Base-by-base conservation (phyloP, 1,140 invertebrate genomes). In the Rhagoletis pomonella region DNA sequence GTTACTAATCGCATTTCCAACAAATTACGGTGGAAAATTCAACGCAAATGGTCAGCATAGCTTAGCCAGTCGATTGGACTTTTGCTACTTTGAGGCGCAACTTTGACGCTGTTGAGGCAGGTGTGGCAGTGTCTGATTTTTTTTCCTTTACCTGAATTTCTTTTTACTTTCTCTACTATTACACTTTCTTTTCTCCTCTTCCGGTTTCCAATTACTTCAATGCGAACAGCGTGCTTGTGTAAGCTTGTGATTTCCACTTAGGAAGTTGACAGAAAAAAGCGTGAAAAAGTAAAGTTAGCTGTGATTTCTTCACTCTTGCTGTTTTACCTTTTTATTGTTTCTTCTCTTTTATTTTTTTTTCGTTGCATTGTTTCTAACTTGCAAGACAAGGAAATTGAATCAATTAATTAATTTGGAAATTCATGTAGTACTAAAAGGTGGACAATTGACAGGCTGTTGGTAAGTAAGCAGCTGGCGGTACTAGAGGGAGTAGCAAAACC, bases 1-100 rank as follows among this genome's bases (percentile, higher is more conserved):
- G 73, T 81, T 81, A 44, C 73, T 81, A 81, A 81, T 81, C 73
- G 55, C 73, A 81, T 81, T 81, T 55, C 47, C 47, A 81, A 81
- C 73, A 81, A 81, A 81, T 81, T 81, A 81, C 73, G 47, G 73
- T 29, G 47, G 47, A 81, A 81, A 81, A 81, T 47, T 58, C 17
- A 55, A 58, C 73, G 12, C n/a, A 29, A 81, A 81, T 55, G 44
- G 73, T 81, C 73, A 81, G 73, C 50, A 5, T 55, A 19, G 73
- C 47, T 77, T 77, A 77, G 47, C 39, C 69, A 50, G 47, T 10
- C 50, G 47, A 17, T 50, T 47, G 47, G 47, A 55, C 73, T 81
- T 55, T 81, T 81, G 73, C 19, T 81, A 17, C 73, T 9, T 55
- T 29, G 47, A 81, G 47, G 47, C 73, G 10, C 44, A 81, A 81